Evolutionary conservation across 2,888 invertebrate species (phyloP), one percentile per base, ranked within the genome.

Genomic region (Tipula helvola): DNA sequence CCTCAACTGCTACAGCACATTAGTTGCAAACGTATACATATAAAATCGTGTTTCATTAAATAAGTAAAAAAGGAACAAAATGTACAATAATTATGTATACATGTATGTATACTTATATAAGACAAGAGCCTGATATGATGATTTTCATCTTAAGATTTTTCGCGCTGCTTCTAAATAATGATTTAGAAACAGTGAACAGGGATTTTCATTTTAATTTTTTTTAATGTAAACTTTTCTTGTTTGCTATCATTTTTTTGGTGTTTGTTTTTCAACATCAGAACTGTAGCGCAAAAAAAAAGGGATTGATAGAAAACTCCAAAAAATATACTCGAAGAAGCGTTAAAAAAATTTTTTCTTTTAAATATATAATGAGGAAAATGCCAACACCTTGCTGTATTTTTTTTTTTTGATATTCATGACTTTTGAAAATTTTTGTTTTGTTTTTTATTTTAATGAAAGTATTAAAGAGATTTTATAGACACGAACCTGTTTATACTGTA

Each of bases 1-100:
- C 87, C 47, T 87, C 87, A 87, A 71, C 71, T 28, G 71, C 71
- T 28, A 52, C 7, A 52, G n/a, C 52, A n/a, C 13, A 52, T 52
- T 52, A 52, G 52, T 52, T 52, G 4, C n/a, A n/a, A n/a, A 13
- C n/a, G 7, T 52, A 71, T n/a, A 71, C 71, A 71, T 28, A 71
- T 71, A 28, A 71, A 71, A 28, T 71, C 71, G 71, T 71, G 71
- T 71, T 71, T 71, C 71, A 71, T 71, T 28, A 71, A 71, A 71
- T 71, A 71, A 71, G 28, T 71, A 71, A 71, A 71, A 28, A 28
- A 71, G 71, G 71, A 71, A 12, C 71, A 12, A 28, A 28, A 71
- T 28, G 28, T 28, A 28, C 28, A 28, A 28, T 28, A 28, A 28
- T 28, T 28, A 28, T 28, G 28, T 10, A 28, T 18, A 28, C 28